Conservation (phyloP, 2,888 invertebrate species). For the Leptopilina drosophilae region DNA sequence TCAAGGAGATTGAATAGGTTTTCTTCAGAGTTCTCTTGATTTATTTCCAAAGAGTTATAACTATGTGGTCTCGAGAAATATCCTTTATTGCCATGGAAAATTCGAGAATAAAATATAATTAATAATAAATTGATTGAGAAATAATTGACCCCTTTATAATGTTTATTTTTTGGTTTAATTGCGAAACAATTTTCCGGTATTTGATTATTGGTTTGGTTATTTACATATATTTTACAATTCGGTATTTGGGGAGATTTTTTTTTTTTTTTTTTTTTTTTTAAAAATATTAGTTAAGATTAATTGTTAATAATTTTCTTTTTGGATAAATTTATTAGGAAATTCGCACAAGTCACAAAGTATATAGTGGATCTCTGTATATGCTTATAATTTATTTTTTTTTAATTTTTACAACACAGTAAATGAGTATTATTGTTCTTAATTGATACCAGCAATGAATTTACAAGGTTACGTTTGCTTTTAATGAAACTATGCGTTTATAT, state of each 20-base stretch:
- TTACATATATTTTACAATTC: not conserved
- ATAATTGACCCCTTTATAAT: slow-evolving; percentile 37
- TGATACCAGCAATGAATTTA: not conserved
- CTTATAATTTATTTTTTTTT: too few relatives aligned
- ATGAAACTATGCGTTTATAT: not conserved
- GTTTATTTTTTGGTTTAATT: not conserved
- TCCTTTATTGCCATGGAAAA: not conserved
- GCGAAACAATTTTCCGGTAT: slow-evolving; percentile 8
- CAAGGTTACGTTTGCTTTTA: slow-evolving; percentile 14
- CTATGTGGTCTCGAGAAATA: not conserved
- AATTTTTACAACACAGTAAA: not conserved
- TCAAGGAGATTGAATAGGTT: slow-evolving; percentile 1
- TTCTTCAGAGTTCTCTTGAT: slow-evolving; percentile 3
- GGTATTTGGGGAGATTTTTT: too few relatives aligned
- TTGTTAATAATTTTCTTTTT: too few relatives aligned
- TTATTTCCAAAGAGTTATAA: slow-evolving; percentile 22
- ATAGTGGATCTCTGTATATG: too few relatives aligned
- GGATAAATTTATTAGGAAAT: too few relatives aligned
- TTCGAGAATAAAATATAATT: slow-evolving; percentile 36
- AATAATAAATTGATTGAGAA: slow-evolving; percentile 27
- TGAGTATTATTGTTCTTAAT: slow-evolving; percentile 16
- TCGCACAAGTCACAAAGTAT: too few relatives aligned
- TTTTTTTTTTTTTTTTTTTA: too few relatives aligned
- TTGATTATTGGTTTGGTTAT: not conserved
- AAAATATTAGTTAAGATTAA: too few relatives aligned